phyloP scores from a whole-genome alignment of 2,888 invertebrate species.

The Eupeodes latifasciatus region DNA sequence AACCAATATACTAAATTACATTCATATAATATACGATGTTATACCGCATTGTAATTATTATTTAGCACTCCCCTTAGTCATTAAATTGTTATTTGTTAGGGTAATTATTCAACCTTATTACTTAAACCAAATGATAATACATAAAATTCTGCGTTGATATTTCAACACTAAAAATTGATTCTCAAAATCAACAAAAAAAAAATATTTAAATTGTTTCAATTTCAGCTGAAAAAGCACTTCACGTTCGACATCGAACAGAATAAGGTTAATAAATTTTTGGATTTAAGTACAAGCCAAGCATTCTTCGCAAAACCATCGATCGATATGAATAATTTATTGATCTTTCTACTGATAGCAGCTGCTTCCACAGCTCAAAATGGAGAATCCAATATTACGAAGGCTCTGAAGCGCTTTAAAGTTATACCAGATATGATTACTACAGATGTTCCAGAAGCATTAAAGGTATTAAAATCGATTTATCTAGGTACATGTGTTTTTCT shows the following conservation, averaged over 20 bases:
- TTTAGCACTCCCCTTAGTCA: no score
- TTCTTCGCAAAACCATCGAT: not conserved
- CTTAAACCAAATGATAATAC: no score
- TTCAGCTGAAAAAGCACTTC: not conserved
- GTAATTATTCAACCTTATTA: no score
- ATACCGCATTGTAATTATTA: no score
- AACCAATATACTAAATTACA: no score
- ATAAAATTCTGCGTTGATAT: no score
- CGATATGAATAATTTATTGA: not conserved
- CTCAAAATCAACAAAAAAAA: not conserved
- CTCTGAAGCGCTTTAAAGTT: slow-evolving; percentile 81
- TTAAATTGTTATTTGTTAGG: no score
- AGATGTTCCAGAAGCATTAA: slow-evolving; percentile 82
- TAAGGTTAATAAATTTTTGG: not conserved
- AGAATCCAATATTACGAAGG: slow-evolving; percentile 42
- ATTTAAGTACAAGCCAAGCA: no score
- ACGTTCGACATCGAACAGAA: not conserved
- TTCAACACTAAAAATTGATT: no score
- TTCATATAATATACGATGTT: no score
- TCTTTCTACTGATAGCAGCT: not conserved
- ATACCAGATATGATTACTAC: slow-evolving; percentile 82
- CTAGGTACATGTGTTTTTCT: no score
- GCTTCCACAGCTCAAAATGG: not conserved
- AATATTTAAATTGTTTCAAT: not conserved
- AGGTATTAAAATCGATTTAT: slow-evolving; percentile 77